These are phyloP conservation scores for Xerus inauris DNA, from an alignment of 2,113 vertebrate species.

Conservation along the genomic window DNA sequence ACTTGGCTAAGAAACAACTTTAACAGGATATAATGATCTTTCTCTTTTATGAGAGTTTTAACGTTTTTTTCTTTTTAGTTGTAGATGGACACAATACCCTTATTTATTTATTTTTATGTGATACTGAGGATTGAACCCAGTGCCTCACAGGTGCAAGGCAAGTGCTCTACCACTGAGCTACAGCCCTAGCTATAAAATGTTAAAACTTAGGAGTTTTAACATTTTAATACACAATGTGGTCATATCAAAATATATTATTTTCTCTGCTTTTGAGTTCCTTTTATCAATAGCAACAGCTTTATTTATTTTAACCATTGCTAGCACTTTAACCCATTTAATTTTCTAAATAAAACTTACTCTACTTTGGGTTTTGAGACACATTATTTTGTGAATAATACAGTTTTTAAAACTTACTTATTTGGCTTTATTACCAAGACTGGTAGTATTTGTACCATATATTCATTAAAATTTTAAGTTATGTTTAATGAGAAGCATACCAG, in stretches of 20 bases:
- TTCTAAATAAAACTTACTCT: neutral
- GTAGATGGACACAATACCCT: too few relatives aligned
- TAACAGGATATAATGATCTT: neutral
- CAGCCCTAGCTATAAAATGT: too few relatives aligned
- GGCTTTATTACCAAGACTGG: neutral
- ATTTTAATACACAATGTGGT: constrained; percentile 49
- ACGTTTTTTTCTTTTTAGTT: too few relatives aligned
- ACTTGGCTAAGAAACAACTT: neutral
- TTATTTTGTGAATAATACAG: neutral
- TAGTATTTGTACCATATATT: neutral
- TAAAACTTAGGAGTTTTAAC: neutral
- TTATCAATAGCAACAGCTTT: neutral
- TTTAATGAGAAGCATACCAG: neutral
- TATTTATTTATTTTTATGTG: too few relatives aligned
- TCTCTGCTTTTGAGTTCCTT: constrained; percentile 13
- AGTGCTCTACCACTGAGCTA: too few relatives aligned
- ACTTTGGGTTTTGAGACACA: neutral
- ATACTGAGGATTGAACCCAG: too few relatives aligned
- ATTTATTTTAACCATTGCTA: neutral
- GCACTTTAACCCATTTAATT: neutral
- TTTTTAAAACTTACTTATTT: constrained; percentile 5
- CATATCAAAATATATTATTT: constrained; percentile 13
- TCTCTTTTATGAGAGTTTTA: neutral
- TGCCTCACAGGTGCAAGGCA: too few relatives aligned
- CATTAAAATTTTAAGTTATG: constrained; percentile 23